Evolutionary conservation across 2,888 invertebrate genomes (phyloP).

Genomic region (Rotaria magnacalcarata): DNA sequence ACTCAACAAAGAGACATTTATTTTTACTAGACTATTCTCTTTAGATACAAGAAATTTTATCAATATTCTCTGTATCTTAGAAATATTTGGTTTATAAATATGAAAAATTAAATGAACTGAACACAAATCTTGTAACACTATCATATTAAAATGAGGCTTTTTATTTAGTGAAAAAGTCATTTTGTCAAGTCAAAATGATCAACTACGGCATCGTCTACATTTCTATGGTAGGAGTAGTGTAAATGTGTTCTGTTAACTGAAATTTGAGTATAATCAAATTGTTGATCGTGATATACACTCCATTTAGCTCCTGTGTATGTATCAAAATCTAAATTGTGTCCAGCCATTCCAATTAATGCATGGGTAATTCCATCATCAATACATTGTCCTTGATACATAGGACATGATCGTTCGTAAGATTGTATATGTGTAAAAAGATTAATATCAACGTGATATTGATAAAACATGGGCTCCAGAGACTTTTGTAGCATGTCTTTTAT

Average conservation of each 20-base stretch:
- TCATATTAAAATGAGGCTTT: no score
- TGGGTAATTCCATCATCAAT: neutral
- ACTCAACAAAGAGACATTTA: no score
- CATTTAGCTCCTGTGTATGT: neutral
- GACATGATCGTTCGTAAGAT: slow-evolving; percentile 48
- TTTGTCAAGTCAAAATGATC: neutral
- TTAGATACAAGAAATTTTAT: no score
- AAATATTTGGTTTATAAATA: no score
- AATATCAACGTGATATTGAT: slow-evolving; percentile 47
- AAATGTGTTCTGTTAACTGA: neutral
- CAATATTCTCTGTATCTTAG: no score
- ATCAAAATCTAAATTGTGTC: neutral
- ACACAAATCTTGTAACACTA: no score
- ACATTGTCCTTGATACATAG: slow-evolving; percentile 41
- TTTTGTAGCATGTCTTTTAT: slow-evolving; percentile 47
- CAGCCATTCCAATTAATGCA: slow-evolving; percentile 12
- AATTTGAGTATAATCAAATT: neutral
- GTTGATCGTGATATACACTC: slow-evolving; percentile 13
- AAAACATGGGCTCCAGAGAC: slow-evolving; percentile 47
- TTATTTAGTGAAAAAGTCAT: no score
- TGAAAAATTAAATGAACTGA: no score
- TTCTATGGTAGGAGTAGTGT: neutral
- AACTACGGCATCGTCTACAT: neutral
- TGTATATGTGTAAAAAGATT: slow-evolving; percentile 48
- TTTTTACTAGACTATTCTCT: no score